Percentiles rank a stretch among this genome's conserved stretches.
phyloP scores from a whole-genome alignment of 2,797 vertebrate species.

The Dallia pectoralis region DNA sequence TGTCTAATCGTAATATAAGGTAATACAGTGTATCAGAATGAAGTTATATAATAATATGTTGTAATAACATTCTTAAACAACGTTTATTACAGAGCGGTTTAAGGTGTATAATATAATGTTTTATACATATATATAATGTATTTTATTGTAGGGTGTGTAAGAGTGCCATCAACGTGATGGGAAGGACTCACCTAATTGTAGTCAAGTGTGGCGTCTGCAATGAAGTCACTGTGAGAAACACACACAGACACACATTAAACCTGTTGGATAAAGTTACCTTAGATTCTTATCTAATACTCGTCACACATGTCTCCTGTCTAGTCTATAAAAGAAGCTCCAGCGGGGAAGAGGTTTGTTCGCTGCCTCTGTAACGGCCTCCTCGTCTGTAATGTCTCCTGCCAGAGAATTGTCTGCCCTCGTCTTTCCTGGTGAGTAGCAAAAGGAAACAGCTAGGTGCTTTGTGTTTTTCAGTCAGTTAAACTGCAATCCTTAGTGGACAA shows the following conservation, averaged over 20 bases:
- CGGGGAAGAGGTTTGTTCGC: slow-evolving; percentile 89
- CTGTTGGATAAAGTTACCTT: neutral
- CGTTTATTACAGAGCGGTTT: neutral
- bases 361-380: slow-evolving; percentile 91
- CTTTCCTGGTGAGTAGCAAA: slow-evolving; percentile 80
- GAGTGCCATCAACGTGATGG: slow-evolving; percentile 82
- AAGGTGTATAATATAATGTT: neutral
- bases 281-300: neutral
- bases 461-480: too few relatives aligned
- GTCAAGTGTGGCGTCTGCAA: slow-evolving; percentile 87
- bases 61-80: too few relatives aligned
- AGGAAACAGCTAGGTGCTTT: neutral
- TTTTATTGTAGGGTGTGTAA: slow-evolving; percentile 75
- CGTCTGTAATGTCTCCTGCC: slow-evolving; percentile 89
- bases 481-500: too few relatives aligned
- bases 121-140: neutral
- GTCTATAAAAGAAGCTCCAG: slow-evolving; percentile 88
- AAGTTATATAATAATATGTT: too few relatives aligned
- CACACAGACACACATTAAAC: neutral
- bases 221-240: slow-evolving; percentile 82
- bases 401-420: slow-evolving; percentile 86
- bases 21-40: too few relatives aligned
- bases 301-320: slow-evolving; percentile 37
- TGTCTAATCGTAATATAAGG: too few relatives aligned
- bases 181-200: slow-evolving; percentile 78